A percentile compares a stretch with the other conserved stretches of the same genome.
Conservation (phyloP, 1,140 invertebrate genomes). For the Diorhabda sublineata region DNA sequence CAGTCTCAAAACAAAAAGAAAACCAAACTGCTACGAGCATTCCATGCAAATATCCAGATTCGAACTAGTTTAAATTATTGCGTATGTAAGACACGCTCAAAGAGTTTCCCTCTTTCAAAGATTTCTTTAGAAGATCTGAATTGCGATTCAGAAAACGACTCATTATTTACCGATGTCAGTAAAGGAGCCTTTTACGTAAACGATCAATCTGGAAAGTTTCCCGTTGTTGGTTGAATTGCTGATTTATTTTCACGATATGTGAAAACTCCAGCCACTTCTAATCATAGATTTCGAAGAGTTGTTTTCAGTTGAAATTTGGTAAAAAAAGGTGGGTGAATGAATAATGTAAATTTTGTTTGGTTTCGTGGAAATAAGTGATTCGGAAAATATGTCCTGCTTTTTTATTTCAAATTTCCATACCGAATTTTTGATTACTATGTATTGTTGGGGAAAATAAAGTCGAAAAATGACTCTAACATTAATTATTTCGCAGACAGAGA, state of each 20-base stretch:
- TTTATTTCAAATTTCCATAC: no score
- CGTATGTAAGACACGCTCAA: slow-evolving; percentile 2
- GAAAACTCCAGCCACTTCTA: slow-evolving; percentile 15
- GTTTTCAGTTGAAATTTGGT: neutral
- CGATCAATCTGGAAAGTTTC: slow-evolving; percentile 27
- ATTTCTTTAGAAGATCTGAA: slow-evolving; percentile 18
- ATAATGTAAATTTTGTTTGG: neutral
- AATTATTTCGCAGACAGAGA: no score
- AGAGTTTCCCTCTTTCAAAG: slow-evolving; percentile 11
- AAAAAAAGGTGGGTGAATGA: slow-evolving; percentile 2
- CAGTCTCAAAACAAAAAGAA: neutral
- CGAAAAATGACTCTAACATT: no score
- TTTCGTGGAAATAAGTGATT: no score
- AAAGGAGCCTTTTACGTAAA: slow-evolving; percentile 29
- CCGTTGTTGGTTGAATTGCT: slow-evolving; percentile 24
- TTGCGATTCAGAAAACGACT: slow-evolving; percentile 26
- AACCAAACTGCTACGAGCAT: neutral
- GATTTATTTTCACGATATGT: slow-evolving; percentile 27
- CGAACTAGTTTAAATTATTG: neutral
- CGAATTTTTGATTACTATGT: no score
- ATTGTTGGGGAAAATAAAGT: no score
- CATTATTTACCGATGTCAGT: slow-evolving; percentile 24
- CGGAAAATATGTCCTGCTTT: no score
- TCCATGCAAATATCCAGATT: neutral
- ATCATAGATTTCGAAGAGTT: neutral